Conservation (phyloP, 2,113 vertebrate genomes). For the Macaca nemestrina region DNA sequence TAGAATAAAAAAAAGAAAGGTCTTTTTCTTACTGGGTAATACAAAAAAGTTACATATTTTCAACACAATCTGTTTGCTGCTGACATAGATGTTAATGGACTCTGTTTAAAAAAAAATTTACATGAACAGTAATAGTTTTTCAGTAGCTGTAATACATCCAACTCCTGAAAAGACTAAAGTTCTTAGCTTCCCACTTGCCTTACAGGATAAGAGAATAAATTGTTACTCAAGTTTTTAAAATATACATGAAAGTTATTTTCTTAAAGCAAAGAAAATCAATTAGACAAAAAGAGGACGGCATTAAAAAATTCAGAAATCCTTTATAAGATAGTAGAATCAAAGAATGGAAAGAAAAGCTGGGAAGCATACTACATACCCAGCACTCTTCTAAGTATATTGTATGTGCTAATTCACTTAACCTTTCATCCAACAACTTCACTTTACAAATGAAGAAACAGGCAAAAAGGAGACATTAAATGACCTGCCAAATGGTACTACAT, state of each 20-base stretch:
- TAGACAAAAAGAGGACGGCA: not conserved
- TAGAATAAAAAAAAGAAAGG: slow-evolving; percentile 79
- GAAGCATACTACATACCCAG: not conserved
- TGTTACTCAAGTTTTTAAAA: not conserved
- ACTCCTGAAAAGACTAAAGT: slow-evolving; percentile 27
- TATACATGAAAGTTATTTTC: not conserved
- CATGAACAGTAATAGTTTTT: slow-evolving; percentile 14
- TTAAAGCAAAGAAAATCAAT: slow-evolving; percentile 7
- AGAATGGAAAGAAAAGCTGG: not conserved
- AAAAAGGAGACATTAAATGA: not conserved
- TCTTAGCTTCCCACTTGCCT: not conserved
- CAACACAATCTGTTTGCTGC: slow-evolving; percentile 47
- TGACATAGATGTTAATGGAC: slow-evolving; percentile 36
- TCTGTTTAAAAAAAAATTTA: slow-evolving; percentile 15
- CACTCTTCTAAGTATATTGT: not conserved
- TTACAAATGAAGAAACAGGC: not conserved
- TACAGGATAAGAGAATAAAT: not conserved
- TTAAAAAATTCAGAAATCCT: slow-evolving; percentile 23
- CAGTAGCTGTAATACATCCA: not conserved
- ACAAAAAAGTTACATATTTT: slow-evolving; percentile 52
- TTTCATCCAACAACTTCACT: not conserved
- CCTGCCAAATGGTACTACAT: not conserved
- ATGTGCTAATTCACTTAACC: not conserved
- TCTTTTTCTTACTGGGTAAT: slow-evolving; percentile 54
- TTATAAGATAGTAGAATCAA: slow-evolving; percentile 14